Conservation (phyloP, 2,113 vertebrate species). For the Phyllopteryx taeniolatus region DNA sequence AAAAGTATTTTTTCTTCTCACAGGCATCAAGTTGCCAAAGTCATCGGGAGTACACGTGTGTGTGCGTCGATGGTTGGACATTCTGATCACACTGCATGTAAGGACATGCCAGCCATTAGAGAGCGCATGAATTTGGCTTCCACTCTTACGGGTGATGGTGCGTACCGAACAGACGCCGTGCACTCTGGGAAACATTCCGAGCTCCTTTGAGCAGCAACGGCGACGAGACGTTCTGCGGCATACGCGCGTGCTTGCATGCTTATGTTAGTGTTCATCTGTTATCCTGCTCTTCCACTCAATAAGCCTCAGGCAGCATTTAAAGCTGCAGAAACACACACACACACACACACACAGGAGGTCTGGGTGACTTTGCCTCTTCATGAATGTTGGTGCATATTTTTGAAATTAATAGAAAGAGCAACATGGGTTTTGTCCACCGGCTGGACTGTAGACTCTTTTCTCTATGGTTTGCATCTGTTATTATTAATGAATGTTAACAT, state of each 20-base stretch:
- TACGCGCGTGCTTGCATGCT: constrained; percentile 22
- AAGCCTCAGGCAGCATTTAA: constrained; percentile 51
- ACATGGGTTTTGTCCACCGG: neutral
- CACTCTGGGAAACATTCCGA: constrained; percentile 50
- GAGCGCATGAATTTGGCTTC: constrained; percentile 53
- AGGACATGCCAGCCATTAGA: constrained; percentile 65
- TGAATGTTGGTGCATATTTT: constrained; percentile 23
- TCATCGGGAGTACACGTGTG: constrained; percentile 6
- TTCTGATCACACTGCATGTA: constrained; percentile 34
- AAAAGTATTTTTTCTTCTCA: constrained; percentile 4
- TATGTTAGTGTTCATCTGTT: constrained; percentile 48
- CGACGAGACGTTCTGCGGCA: constrained; percentile 29
- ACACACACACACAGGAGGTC: constrained; percentile 16
- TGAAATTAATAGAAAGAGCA: constrained; percentile 11
- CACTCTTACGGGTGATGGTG: constrained; percentile 61
- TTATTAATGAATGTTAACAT: neutral
- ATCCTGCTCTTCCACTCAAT: constrained; percentile 39
- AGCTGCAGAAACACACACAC: constrained; percentile 18
- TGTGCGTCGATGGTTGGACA: constrained; percentile 17
- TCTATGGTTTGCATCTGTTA: neutral
- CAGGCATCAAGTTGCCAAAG: constrained; percentile 14
- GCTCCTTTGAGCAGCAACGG: constrained; percentile 27
- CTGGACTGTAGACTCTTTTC: neutral
- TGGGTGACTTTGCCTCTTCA: constrained; percentile 21
- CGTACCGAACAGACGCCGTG: constrained; percentile 54